Base-by-base conservation (phyloP, 2,888 invertebrate species). In the Leptura quadrifasciata region DNA sequence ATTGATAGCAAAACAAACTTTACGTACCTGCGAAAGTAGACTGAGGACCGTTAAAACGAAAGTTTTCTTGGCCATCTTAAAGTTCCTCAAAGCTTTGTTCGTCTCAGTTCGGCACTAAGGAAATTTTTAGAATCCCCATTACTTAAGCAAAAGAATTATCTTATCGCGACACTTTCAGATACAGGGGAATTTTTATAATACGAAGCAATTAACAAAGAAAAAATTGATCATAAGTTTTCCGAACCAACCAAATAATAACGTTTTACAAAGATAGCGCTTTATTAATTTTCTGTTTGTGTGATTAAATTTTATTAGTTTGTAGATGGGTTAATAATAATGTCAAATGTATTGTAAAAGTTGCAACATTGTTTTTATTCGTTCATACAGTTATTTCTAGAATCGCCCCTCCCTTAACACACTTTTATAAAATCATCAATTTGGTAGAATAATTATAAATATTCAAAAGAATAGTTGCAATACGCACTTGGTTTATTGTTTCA, bases 271-370 rank as follows among this genome's bases (percentile, higher is more conserved):
- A 57, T 55, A 57, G 5, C 3, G 18, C 18, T 18, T 18, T 27
- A 61, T 27, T 6, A 17, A 61, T 61, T 31, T n/a, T 61, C 3
- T 35, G 17, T 35, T 6, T n/a, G 17, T 27, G 10, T 17, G 27
- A n/a, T 31, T 61, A 31, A 61, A 17, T 31, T 61, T 61, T 61
- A 61, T 61, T 27, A n/a, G 54, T 54, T 54, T 54, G 8, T 15
- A 8, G n/a, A 17, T 1, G 17, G 15, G n/a, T n/a, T 10, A 18
- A 31, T 17, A 61, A 4, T 31, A 61, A 4, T 31, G 1, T n/a
- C 6, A 35, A 35, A 63, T 35, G 35, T 35, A 63, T 63, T 31
- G 35, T 63, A 63, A 63, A 63, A 17, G 63, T 63, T 63, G 63
- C 63, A 39, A 63, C 18, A 63, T 35, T 31, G 15, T 47, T 47